phyloP scores from a whole-genome alignment of 2,888 invertebrate species.

The Junonia oenone region DNA sequence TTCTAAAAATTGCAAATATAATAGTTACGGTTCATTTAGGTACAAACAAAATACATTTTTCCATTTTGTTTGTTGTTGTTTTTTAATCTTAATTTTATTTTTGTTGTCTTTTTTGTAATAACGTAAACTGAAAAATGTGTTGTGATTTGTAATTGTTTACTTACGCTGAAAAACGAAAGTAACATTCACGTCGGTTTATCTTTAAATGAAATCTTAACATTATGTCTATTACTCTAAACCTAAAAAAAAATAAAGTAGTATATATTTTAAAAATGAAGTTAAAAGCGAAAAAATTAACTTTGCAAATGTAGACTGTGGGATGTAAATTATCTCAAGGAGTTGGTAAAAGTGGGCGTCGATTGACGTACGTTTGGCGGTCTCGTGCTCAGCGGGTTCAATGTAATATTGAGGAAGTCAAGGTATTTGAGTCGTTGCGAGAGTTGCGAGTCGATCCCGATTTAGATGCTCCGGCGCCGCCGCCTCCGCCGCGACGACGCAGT shows the following conservation, averaged over 20 bases:
- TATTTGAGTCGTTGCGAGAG: slow-evolving; percentile 78
- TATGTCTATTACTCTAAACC: too few relatives aligned
- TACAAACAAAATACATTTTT: too few relatives aligned
- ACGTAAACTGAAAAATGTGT: too few relatives aligned
- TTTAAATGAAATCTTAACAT: too few relatives aligned
- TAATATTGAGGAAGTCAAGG: slow-evolving; percentile 80
- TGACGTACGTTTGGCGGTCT: slow-evolving; percentile 73
- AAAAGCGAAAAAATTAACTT: neutral
- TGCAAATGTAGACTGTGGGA: slow-evolving; percentile 36
- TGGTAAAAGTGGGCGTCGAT: slow-evolving; percentile 63
- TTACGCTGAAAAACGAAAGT: too few relatives aligned
- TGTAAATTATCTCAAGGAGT: slow-evolving; percentile 44
- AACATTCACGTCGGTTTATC: too few relatives aligned
- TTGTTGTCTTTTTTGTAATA: too few relatives aligned
- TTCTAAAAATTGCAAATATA: too few relatives aligned
- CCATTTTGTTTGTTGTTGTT: too few relatives aligned
- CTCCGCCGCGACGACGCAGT: slow-evolving; percentile 72
- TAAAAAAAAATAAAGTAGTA: neutral
- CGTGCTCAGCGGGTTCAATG: slow-evolving; percentile 74
- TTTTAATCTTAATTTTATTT: too few relatives aligned
- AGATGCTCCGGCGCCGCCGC: slow-evolving; percentile 75
- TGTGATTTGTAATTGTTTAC: too few relatives aligned
- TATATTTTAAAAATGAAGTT: neutral
- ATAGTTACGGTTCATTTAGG: too few relatives aligned
- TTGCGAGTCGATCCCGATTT: slow-evolving; percentile 78